Evolutionary conservation across 2,888 invertebrate species (phyloP).

Genomic region (Nymphalis polychloros): DNA sequence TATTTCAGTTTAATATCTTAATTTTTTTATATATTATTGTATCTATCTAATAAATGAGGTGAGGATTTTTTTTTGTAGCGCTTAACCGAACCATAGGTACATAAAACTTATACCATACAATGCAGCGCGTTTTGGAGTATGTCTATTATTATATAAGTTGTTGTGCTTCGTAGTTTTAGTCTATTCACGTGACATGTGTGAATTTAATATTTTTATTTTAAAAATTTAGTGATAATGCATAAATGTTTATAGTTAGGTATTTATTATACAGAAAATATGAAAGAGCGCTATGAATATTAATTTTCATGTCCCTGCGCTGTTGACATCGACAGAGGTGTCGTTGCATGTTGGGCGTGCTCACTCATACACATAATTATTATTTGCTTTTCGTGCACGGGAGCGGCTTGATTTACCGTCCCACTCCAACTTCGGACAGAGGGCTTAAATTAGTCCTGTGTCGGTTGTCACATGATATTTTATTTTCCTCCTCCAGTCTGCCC

Average conservation of each 20-base stretch:
- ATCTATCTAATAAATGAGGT: too few relatives aligned
- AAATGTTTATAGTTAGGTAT: not conserved
- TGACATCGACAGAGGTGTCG: slow-evolving; percentile 62
- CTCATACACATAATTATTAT: slow-evolving; percentile 60
- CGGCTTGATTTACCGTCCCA: slow-evolving; percentile 72
- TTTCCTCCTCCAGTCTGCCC: slow-evolving; percentile 58
- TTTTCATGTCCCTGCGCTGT: slow-evolving; percentile 64
- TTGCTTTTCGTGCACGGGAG: slow-evolving; percentile 71
- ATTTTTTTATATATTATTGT: too few relatives aligned
- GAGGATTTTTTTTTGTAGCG: too few relatives aligned
- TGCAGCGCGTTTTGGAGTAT: too few relatives aligned
- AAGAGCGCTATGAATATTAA: slow-evolving; percentile 59
- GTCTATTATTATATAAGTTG: too few relatives aligned
- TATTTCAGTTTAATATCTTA: too few relatives aligned
- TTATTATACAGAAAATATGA: not conserved
- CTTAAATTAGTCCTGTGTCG: slow-evolving; percentile 75
- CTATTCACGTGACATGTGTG: too few relatives aligned
- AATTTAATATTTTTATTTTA: not conserved
- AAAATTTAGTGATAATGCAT: not conserved
- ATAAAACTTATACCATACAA: too few relatives aligned
- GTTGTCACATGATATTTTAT: slow-evolving; percentile 75
- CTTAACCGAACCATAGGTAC: too few relatives aligned
- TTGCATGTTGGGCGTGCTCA: slow-evolving; percentile 65
- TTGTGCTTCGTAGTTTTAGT: too few relatives aligned
- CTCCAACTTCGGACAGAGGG: slow-evolving; percentile 61